A percentile compares a stretch with the other conserved stretches of the same genome.
Conservation (phyloP, 2,888 invertebrate species). For the Alviniconcha strummeri region DNA sequence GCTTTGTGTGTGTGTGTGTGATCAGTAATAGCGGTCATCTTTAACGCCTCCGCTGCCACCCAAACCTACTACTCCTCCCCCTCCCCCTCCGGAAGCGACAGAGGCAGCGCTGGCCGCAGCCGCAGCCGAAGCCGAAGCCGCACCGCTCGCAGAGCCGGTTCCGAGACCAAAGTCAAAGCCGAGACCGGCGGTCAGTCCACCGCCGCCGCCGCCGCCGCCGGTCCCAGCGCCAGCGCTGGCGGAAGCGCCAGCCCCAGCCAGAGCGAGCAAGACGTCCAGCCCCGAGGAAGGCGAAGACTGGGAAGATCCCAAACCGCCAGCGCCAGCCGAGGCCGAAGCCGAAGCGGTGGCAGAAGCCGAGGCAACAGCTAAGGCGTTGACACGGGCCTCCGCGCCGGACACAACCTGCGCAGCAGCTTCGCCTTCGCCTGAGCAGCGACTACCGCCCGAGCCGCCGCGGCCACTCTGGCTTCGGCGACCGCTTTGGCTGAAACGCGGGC, state of each 20-base stretch:
- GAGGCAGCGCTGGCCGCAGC: background rate
- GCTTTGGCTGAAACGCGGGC: slow-evolving; percentile 9
- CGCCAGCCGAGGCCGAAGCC: background rate
- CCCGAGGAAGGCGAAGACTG: background rate
- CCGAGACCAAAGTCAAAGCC: background rate
- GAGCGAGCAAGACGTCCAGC: slow-evolving; percentile 9
- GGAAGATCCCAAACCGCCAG: background rate
- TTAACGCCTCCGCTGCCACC: background rate
- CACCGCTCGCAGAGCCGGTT: background rate
- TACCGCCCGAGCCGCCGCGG: background rate
- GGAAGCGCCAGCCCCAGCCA: background rate
- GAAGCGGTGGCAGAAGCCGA: background rate
- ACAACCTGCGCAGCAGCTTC: slow-evolving; percentile 2
- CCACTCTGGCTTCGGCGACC: background rate
- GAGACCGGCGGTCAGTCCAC: background rate
- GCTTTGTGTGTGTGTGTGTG: too few relatives aligned
- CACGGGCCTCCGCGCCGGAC: slow-evolving; percentile 21
- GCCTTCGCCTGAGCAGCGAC: background rate
- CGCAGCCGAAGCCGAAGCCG: background rate
- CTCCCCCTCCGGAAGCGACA: background rate
- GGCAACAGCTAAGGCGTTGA: background rate
- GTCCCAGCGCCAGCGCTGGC: background rate
- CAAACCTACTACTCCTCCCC: background rate
- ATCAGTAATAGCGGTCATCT: too few relatives aligned
- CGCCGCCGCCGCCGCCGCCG: background rate